Base-by-base conservation (phyloP, 2,888 invertebrate genomes). In the Apamea crenata region DNA sequence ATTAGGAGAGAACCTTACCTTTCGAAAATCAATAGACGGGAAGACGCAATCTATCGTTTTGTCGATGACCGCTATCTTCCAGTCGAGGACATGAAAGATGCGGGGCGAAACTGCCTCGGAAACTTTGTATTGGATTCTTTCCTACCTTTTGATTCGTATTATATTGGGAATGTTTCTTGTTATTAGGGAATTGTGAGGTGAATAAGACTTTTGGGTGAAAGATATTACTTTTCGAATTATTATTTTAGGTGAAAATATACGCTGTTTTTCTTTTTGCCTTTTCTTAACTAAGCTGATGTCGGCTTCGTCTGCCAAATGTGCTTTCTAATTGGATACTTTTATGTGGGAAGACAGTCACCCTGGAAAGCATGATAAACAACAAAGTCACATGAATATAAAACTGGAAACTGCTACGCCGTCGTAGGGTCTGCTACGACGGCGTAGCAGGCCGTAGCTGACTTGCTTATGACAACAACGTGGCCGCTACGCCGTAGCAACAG, bases 31-130 rank as follows among this genome's bases (percentile, higher is more conserved):
- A 90, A 90, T 90, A 90, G 87, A 84, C 81, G 82, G 82, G 69
- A 89, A 86, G 82, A 81, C 84, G 83, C 81, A 89, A 90, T 91
- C 88, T 88, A 90, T 88, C 88, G 88, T 84, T 90, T 89, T 84
- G 90, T 89, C 88, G 88, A 89, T 86, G 83, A 66, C 59, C 86
- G 81, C 87, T 90, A 86, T 91, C 91, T 88, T 63, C 79, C 63
- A 78, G 74, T 82, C 78, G 87, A 89, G 85, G 83, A 89, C 87
- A 85, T 88, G 89, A 90, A 86, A 86, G 87, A 89, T 89, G 83
- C 73, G 84, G 78, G 77, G 78, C 85, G 76, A 85, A 88, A 89
- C 83, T 84, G 77, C 78, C 76, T 85, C 75, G 74, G 81, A 88
- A 89, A 89, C 81, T 88, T 86, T 85, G 78, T 86, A 89, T 88